A percentile compares a stretch with the other conserved stretches of the same genome.
These are phyloP conservation scores for Silurus aristotelis DNA, from an alignment of 2,797 vertebrate genomes.

Conservation along the genomic window DNA sequence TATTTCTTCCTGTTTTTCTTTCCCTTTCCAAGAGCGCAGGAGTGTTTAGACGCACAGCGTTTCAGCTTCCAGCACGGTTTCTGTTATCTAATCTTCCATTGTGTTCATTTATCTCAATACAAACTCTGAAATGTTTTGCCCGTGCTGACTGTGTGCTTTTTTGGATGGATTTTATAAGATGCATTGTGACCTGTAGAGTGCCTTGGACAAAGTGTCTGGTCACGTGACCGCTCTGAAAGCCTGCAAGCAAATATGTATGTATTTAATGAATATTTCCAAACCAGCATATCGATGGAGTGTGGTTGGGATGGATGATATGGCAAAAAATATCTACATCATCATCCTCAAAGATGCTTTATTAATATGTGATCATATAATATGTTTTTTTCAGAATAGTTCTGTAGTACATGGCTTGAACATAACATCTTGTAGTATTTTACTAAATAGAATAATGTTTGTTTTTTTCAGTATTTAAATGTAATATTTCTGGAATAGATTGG, in stretches of 20 bases:
- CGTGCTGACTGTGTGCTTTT: constrained; percentile 14
- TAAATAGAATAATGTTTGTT: too few relatives aligned
- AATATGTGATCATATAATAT: neutral
- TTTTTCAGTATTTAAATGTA: neutral
- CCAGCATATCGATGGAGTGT: neutral
- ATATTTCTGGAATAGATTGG: neutral
- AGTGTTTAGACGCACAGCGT: neutral
- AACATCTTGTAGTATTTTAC: too few relatives aligned
- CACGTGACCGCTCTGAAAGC: neutral
- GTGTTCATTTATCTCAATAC: constrained; percentile 12
- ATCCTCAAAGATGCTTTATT: neutral
- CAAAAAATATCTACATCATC: neutral
- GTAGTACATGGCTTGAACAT: too few relatives aligned
- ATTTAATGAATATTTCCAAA: neutral
- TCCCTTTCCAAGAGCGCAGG: neutral
- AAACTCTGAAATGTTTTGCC: neutral
- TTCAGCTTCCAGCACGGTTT: neutral
- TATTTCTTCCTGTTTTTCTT: neutral
- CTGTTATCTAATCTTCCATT: constrained; percentile 24
- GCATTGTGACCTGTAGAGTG: neutral
- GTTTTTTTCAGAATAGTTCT: neutral
- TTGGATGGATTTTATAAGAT: neutral
- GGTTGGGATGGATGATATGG: neutral
- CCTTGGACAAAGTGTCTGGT: neutral
- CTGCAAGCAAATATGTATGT: neutral